A percentile compares a stretch with the other conserved stretches of the same genome.
phyloP scores from a whole-genome alignment of 1,140 invertebrate species.

The Danaus plexippus region DNA sequence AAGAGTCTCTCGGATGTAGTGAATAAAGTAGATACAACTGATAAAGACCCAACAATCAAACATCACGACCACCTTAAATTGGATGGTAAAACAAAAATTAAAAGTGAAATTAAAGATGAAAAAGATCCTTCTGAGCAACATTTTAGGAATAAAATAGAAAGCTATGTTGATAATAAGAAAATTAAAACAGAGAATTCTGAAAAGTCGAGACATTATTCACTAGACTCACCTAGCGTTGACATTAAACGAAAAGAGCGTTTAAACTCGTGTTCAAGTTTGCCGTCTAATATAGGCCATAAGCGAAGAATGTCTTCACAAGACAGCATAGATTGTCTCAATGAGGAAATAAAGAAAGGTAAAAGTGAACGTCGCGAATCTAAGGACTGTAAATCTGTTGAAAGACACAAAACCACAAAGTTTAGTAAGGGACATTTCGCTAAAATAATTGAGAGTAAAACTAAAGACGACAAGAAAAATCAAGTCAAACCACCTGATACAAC shows the following conservation, averaged over 20 bases:
- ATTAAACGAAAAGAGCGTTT: constrained; percentile 71
- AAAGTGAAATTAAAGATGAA: constrained; percentile 28
- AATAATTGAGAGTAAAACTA: constrained; percentile 72
- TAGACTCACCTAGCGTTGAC: constrained; percentile 65
- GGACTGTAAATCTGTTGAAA: constrained; percentile 72
- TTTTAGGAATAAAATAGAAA: constrained; percentile 38
- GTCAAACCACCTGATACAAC: constrained; percentile 61
- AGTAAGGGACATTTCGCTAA: constrained; percentile 68
- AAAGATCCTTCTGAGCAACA: constrained; percentile 32
- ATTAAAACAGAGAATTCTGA: constrained; percentile 45
- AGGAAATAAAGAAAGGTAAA: constrained; percentile 82
- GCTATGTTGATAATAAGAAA: constrained; percentile 35
- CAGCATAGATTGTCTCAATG: constrained; percentile 74
- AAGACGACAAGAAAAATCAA: constrained; percentile 71
- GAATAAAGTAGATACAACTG: constrained; percentile 32
- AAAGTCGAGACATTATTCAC: constrained; percentile 68
- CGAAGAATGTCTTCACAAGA: constrained; percentile 85
- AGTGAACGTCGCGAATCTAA: constrained; percentile 81
- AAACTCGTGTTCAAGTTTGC: constrained; percentile 75
- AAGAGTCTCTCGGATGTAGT: constrained; percentile 32
- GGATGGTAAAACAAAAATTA: constrained; percentile 20
- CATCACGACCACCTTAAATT: constrained; percentile 15
- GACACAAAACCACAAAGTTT: constrained; percentile 69
- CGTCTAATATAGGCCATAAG: constrained; percentile 78
- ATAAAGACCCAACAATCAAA: constrained; percentile 33